phyloP scores from a whole-genome alignment of 2,797 vertebrate species.

The Chloroceryle amazona region DNA sequence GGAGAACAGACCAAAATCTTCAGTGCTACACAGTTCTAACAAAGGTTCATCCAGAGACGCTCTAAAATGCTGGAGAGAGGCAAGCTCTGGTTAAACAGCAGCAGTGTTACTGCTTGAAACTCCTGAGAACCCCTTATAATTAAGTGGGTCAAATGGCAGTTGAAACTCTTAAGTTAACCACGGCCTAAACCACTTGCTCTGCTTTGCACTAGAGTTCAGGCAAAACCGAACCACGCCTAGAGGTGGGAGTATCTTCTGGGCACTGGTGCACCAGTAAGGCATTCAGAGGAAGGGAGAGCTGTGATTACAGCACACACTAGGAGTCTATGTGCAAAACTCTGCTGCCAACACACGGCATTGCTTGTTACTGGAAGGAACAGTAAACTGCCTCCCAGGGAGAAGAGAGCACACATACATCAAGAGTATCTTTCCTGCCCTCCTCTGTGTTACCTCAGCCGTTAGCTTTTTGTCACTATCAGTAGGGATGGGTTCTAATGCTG shows the following conservation, averaged over 20 bases:
- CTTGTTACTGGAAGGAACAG: background rate
- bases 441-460: background rate
- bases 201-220: background rate
- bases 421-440: background rate
- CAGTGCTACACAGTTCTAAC: background rate
- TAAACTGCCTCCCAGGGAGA: background rate
- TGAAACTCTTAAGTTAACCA: background rate
- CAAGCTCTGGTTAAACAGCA: background rate
- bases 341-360: accelerated
- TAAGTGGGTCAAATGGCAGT: background rate
- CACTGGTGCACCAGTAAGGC: background rate
- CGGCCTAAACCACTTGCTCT: background rate
- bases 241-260: accelerated
- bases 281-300: background rate
- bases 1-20: background rate
- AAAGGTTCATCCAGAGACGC: background rate
- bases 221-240: background rate
- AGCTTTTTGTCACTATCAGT: background rate
- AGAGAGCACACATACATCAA: accelerated
- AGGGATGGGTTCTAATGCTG: background rate
- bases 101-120: background rate
- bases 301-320: background rate
- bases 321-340: background rate
- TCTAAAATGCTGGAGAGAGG: background rate
- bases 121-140: background rate